phyloP scores from a whole-genome alignment of 2,113 vertebrate genomes.

The Poecile atricapillus region DNA sequence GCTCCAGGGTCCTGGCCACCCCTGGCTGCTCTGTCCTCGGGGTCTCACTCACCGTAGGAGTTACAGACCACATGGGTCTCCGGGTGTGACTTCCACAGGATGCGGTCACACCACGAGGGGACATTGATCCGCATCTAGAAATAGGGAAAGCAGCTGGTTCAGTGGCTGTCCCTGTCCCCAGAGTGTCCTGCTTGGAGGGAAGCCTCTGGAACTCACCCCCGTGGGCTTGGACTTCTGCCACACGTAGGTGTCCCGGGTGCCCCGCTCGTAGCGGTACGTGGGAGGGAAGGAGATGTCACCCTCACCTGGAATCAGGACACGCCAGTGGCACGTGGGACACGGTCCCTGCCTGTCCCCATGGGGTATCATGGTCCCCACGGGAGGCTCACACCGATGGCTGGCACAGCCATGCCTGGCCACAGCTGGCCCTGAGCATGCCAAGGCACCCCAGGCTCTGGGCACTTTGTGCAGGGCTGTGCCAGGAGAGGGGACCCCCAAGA shows the following conservation, averaged over 20 bases:
- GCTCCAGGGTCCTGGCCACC: background rate
- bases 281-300: conserved; percentile 87
- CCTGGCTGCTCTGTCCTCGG: rapidly evolving
- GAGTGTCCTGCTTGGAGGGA: background rate
- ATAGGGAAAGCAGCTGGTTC: rapidly evolving
- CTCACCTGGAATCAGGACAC: conserved; percentile 70
- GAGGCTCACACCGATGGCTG: rapidly evolving
- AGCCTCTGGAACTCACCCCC: conserved; percentile 71
- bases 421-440: rapidly evolving
- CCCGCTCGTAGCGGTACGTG: conserved; percentile 86
- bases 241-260: conserved; percentile 82
- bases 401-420: too few species aligned
- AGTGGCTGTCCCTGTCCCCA: rapidly evolving
- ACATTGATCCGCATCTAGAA: conserved; percentile 81
- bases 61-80: conserved; percentile 81
- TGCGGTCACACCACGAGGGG: conserved; percentile 87
- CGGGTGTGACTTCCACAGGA: conserved; percentile 88
- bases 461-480: rapidly evolving
- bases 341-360: background rate
- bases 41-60: conserved; percentile 78
- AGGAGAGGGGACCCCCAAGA: rapidly evolving
- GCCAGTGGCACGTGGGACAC: rapidly evolving
- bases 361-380: rapidly evolving
- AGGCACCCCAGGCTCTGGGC: background rate
- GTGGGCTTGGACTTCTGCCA: conserved; percentile 90